These are phyloP conservation scores for Tenualosa ilisha DNA, from an alignment of 2,797 vertebrate genomes.

Conservation along the genomic window DNA sequence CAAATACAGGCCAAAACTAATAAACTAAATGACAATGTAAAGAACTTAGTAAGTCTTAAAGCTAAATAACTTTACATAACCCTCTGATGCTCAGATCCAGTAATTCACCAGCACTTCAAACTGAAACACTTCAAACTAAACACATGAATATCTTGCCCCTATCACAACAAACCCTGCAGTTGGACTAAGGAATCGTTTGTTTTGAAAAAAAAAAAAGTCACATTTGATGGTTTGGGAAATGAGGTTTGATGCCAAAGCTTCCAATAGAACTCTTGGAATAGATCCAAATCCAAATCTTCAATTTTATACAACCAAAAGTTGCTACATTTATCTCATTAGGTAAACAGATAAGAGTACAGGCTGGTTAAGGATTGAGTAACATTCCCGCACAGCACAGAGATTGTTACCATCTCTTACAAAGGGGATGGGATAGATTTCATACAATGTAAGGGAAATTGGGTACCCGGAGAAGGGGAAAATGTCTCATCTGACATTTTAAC, in stretches of 20 bases:
- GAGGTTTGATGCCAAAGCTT: background rate
- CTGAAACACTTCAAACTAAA: background rate
- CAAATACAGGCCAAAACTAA: background rate
- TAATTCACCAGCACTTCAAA: background rate
- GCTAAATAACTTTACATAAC: background rate
- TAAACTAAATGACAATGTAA: background rate
- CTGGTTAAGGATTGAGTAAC: background rate
- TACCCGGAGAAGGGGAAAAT: background rate
- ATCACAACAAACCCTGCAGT: background rate
- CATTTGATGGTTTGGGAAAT: background rate
- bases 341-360: background rate
- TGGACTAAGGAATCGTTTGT: background rate
- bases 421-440: background rate
- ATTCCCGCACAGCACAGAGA: background rate
- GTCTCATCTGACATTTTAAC: background rate
- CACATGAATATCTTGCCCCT: background rate
- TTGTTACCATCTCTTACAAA: background rate
- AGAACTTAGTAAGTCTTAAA: background rate
- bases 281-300: background rate
- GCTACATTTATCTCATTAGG: background rate
- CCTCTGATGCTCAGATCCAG: background rate
- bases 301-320: background rate
- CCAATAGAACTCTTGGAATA: too few species aligned
- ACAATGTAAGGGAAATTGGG: background rate
- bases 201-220: background rate